Conservation (phyloP, 2,888 invertebrate species). For the Synanthedon myopaeformis region DNA sequence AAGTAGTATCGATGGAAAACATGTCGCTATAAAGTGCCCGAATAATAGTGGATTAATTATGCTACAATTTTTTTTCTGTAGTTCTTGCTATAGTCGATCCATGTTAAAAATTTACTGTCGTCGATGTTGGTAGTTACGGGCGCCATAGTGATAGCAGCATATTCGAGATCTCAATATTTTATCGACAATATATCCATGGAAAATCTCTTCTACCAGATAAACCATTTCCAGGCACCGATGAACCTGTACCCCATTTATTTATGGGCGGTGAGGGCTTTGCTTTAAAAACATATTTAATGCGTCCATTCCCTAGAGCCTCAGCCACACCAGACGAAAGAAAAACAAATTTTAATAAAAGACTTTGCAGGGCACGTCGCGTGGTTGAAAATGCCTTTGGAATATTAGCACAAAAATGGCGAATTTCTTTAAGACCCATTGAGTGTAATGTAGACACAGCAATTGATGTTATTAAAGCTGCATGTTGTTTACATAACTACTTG, state of each 20-base stretch:
- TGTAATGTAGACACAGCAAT: conserved; percentile 6
- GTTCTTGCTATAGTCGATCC: background rate
- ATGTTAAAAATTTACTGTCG: background rate
- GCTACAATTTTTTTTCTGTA: background rate
- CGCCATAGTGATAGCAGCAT: background rate
- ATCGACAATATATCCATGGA: background rate
- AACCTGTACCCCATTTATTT: conserved; percentile 1
- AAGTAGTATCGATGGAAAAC: background rate
- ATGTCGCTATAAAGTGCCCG: background rate
- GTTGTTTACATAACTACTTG: conserved; percentile 4
- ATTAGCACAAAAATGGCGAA: conserved; percentile 3
- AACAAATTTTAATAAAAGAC: conserved; percentile 2
- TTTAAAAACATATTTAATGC: conserved; percentile 3
- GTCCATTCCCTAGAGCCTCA: conserved; percentile 3
- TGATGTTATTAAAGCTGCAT: conserved; percentile 3
- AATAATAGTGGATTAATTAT: background rate
- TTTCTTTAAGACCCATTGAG: conserved; percentile 2
- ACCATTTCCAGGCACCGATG: conserved; percentile 2
- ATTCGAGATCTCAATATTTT: background rate
- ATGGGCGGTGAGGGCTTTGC: conserved; percentile 5
- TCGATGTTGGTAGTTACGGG: background rate
- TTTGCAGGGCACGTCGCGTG: conserved; percentile 2
- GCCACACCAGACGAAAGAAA: conserved; percentile 2
- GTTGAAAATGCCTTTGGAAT: conserved; percentile 3
- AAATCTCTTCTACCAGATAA: background rate